These are phyloP conservation scores for Scaptomyza hsui DNA, from an alignment of 1,140 invertebrate species.

Conservation along the genomic window DNA sequence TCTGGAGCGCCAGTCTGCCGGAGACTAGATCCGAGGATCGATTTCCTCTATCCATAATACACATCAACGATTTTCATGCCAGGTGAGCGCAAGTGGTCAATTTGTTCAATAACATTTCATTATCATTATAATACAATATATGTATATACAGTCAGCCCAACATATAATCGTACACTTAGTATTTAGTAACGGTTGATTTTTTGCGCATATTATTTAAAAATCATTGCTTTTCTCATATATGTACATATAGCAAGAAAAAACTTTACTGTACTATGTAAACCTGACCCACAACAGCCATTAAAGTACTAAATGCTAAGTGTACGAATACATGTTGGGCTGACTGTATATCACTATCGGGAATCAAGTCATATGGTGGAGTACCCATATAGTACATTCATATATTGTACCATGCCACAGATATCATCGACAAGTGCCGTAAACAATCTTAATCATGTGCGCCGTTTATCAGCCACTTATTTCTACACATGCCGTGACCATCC, in stretches of 20 bases:
- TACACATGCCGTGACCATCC: no score
- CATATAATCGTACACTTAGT: no score
- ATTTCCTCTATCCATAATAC: constrained; percentile 89
- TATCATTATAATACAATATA: constrained; percentile 1
- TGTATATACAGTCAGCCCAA: no score
- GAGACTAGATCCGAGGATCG: constrained; percentile 68
- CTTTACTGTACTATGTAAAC: no score
- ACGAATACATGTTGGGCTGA: no score
- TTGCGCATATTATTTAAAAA: no score
- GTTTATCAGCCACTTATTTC: background rate
- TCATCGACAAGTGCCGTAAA: constrained; percentile 16
- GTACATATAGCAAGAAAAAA: no score
- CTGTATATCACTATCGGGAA: background rate
- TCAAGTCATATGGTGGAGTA: background rate
- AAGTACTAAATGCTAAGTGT: no score
- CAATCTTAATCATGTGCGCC: constrained; percentile 17
- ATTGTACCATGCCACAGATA: background rate
- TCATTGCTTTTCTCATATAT: no score
- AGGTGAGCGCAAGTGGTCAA: constrained; percentile 84
- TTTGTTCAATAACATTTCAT: background rate
- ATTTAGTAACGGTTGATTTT: no score
- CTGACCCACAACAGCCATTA: no score
- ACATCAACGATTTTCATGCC: constrained; percentile 93
- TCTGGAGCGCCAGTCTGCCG: background rate
- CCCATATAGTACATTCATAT: constrained; percentile 11